Evolutionary conservation across 2,888 invertebrate genomes (phyloP).

Genomic region (Ophonus ardosiacus): DNA sequence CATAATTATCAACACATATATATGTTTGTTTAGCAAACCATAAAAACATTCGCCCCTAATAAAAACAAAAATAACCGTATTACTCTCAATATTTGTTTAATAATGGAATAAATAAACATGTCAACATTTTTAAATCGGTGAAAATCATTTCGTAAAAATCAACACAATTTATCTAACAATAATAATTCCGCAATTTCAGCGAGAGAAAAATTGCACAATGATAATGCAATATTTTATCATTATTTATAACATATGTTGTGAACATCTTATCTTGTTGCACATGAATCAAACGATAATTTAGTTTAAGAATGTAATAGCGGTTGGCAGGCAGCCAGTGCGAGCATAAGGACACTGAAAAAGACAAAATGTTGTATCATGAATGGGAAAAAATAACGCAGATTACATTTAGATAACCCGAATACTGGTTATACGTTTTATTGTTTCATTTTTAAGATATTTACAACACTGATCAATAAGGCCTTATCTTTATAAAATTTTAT

Average conservation of each 20-base stretch:
- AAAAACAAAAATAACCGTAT: not conserved
- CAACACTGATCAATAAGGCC: not conserved
- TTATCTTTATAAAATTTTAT: not conserved
- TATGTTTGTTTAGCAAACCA: not conserved
- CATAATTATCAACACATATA: not conserved
- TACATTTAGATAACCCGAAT: constrained; percentile 20
- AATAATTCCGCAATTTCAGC: not conserved
- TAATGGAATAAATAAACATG: constrained; percentile 10
- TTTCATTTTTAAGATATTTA: constrained; percentile 10
- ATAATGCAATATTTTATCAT: constrained; percentile 15
- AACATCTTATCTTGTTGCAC: constrained; percentile 35
- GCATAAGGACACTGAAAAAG: constrained; percentile 39
- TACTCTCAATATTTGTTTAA: not conserved
- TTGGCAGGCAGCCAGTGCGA: constrained; percentile 34
- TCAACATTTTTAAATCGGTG: not conserved
- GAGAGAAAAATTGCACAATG: not conserved
- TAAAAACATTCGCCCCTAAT: not conserved
- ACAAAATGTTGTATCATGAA: constrained; percentile 35
- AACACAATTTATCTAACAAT: not conserved
- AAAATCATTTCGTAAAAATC: not conserved
- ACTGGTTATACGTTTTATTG: not conserved
- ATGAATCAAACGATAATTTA: constrained; percentile 49
- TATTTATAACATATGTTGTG: constrained; percentile 44
- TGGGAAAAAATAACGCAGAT: constrained; percentile 39
- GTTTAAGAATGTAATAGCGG: constrained; percentile 44